Evolutionary conservation across 2,113 vertebrate species (phyloP), one percentile per base, ranked within the genome.

Genomic region (Pantherophis guttatus): DNA sequence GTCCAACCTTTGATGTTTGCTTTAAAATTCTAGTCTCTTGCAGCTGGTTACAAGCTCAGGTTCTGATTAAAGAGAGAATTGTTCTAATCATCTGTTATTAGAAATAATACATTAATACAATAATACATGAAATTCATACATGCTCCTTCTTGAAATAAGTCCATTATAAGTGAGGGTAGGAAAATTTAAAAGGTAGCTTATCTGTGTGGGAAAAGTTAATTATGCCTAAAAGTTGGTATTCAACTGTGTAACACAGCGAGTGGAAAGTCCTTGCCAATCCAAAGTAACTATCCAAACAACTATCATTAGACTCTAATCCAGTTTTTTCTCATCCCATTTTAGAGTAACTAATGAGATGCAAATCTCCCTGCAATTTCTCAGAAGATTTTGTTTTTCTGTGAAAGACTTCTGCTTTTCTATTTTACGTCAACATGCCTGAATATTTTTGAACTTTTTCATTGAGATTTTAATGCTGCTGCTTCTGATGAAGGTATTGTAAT

Each of bases 1-100:
- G 70, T 94, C 50, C 65, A 93, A 87, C 48, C 54, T 0, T 0
- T 52, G 89, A 44, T 94, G 50, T 91, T 55, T 70, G 87, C 96
- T 97, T 97, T 97, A 97, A 96, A 97, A 97, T 97, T 97, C 97
- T 91, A 88, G 94, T 96, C 96, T 97, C 96, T 94, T 91, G 95
- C 0, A 5, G 91, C 91, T 93, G 88, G 93, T 97, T 97, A 89
- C 92, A 96, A 97, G 96, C 94, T 94, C 95, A 1, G 4, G 57
- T 96, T 97, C 94, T 97, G 97, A 97, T 97, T 97, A 98, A 97
- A 96, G 96, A 97, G 94, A 97, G 96, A 97, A 97, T 95, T 96
- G 93, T 95, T 97, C 97, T 97, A 96, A 97, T 97, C 86, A 95
- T 97, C 97, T 97, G 93, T 98, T 97, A 93, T 91, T 95, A 96